Base-by-base conservation (phyloP, 2,113 vertebrate genomes). In the Brevimyrus niger region DNA sequence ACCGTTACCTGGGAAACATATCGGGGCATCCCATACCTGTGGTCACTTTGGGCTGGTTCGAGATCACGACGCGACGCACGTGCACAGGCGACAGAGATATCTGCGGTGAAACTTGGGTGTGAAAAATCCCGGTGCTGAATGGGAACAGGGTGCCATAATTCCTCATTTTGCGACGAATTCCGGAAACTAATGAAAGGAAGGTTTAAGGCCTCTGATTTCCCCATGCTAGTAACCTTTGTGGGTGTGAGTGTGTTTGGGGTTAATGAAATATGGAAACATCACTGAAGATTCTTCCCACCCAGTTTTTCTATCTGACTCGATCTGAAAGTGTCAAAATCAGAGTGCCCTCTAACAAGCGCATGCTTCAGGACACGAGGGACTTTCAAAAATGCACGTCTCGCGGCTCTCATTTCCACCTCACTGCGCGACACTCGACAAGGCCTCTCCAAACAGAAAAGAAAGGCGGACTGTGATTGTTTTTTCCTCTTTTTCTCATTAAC, bases 401-500 rank as follows among this genome's bases (percentile, higher is more conserved):
- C 73, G 31, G 73, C 73, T 80, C 35, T 19, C 35, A 38, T 92
- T 89, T 94, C 94, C 95, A 94, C 95, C 95, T 94, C 90, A 93
- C 90, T 92, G 61, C 94, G 94, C 95, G 95, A 95, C 94, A 96
- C 97, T 95, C 94, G 95, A 96, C 96, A 95, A 96, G 94, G 94
- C 96, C 94, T 92, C 94, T 95, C 94, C 92, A 93, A 94, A 93
- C 92, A 91, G 94, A 96, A 95, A 96, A 95, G 95, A 95, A 95
- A 96, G 94, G 95, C 96, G 96, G 97, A 97, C 96, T 97, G 97
- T 97, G 97, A 96, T 97, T 98, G 73, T 80, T 80, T 80, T 80
- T 98, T 38, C 73, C 73, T 97, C 98, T 97, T 97, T 97, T 97
- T 95, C 94, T 94, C 94, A 95, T 95, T 94, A 95, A 95, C 94